A percentile compares a stretch with the other conserved stretches of the same genome.
phyloP scores from a whole-genome alignment of 2,888 invertebrate genomes.

The Anthoptus insignis region DNA sequence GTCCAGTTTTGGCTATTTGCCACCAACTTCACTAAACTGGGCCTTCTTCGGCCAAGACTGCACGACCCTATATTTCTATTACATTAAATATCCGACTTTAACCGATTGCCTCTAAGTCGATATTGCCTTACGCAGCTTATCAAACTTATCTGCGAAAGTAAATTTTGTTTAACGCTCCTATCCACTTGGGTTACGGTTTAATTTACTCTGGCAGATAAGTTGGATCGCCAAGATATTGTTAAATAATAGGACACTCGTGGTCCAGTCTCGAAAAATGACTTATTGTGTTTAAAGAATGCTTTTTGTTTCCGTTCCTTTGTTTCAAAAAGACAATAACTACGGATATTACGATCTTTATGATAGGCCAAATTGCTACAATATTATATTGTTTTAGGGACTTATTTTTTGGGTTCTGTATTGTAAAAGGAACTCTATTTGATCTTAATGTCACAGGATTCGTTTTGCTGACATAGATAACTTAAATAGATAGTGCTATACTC shows the following conservation, averaged over 20 bases:
- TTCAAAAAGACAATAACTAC: constrained; percentile 23
- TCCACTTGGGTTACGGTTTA: neutral
- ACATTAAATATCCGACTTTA: constrained; percentile 17
- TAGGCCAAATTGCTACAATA: constrained; percentile 5
- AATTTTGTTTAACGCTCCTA: constrained; percentile 11
- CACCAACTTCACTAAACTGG: constrained; percentile 36
- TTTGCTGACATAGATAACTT: too few species aligned
- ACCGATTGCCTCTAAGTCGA: neutral
- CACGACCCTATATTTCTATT: constrained; percentile 9
- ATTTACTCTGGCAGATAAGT: neutral
- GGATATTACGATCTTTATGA: constrained; percentile 23
- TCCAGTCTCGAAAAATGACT: constrained; percentile 38
- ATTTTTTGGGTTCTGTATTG: too few species aligned
- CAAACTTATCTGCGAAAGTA: constrained; percentile 2
- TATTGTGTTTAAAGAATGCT: constrained; percentile 39
- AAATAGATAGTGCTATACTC: too few species aligned
- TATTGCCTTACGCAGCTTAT: neutral
- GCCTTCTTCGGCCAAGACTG: constrained; percentile 29
- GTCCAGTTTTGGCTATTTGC: constrained; percentile 35
- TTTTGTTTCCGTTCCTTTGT: constrained; percentile 35
- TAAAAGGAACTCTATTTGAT: too few species aligned
- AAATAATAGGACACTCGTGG: constrained; percentile 36
- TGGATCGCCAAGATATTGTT: constrained; percentile 28
- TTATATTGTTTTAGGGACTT: too few species aligned
- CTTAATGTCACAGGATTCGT: too few species aligned